Base-by-base conservation (phyloP, 2,888 invertebrate genomes). In the Heliconius hortense region DNA sequence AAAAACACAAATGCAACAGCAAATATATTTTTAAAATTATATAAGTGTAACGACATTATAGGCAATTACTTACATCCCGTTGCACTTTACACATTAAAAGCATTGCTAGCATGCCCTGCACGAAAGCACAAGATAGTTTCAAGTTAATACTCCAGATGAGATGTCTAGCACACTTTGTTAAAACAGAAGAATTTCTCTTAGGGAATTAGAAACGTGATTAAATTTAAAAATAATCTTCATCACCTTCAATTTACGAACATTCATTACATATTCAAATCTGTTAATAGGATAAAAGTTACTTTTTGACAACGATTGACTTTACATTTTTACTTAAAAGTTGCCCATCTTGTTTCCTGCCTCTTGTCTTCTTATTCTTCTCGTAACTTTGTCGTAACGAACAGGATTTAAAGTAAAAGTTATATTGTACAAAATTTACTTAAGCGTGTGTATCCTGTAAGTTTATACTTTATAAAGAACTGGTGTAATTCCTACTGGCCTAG, bases 61-160 rank as follows among this genome's bases (percentile, higher is more conserved):
- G 13, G n/a, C 39, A 39, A 66, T 66, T 66, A 64, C 39, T 64
- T 64, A 66, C 39, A 66, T 66, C 39, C 24, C 39, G 64, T 39
- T 66, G 24, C 10, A 10, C 35, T 35, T 11, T 35, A 64, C 64
- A 31, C 31, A 64, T 53, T 68, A 53, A 53, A 53, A 18, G 21
- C 68, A 28, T 68, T 56, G 28, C 53, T 56, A n/a, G n/a, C 53
- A 56, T 28, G 31, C 31, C 69, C 53, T 69, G 11, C 31, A 89
- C 86, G 87, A 85, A 83, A 83, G 79, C 82, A 77, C 56, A 82
- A 84, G 83, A 85, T 85, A 86, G 73, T 66, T 76, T 59, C 39
- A 24, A 59, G 43, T 31, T 35, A 71, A 66, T 67, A 43, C 72
- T n/a, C 21, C 5, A 53, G 53, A 67, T 31, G 60, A 71, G 35